These are phyloP conservation scores for Caerostris extrusa DNA, from an alignment of 1,140 invertebrate genomes.

Conservation along the genomic window DNA sequence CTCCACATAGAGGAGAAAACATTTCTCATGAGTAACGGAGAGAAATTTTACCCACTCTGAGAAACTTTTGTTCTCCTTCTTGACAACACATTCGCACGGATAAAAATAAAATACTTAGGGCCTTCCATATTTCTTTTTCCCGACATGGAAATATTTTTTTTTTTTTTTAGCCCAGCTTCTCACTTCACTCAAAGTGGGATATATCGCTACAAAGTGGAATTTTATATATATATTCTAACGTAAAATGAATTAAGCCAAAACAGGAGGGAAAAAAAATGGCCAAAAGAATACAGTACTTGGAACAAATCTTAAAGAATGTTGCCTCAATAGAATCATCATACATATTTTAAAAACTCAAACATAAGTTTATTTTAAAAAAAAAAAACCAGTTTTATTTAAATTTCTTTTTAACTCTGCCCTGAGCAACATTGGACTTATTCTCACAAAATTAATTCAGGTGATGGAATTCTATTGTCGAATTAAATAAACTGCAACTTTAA, in stretches of 20 bases:
- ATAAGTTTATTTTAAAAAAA: neutral
- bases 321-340: neutral
- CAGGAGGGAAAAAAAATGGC: neutral
- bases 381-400: too few relatives aligned
- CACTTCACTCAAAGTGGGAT: too few relatives aligned
- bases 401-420: neutral
- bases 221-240: neutral
- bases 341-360: neutral
- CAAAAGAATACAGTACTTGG: neutral
- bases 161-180: neutral
- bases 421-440: too few relatives aligned
- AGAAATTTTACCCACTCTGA: neutral
- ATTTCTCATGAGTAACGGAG: slow-evolving; percentile 19
- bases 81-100: neutral
- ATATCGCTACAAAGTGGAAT: too few relatives aligned
- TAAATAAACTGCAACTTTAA: too few relatives aligned
- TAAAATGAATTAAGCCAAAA: neutral
- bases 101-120: slow-evolving; percentile 23
- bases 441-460: too few relatives aligned
- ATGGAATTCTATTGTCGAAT: too few relatives aligned
- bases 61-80: slow-evolving; percentile 5
- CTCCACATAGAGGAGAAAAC: neutral
- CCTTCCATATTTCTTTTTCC: neutral
- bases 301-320: neutral
- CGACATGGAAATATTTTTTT: neutral